Percentiles rank a stretch among this genome's conserved stretches.
Evolutionary conservation across 1,140 invertebrate genomes (phyloP).

Genomic region (Cotesia vestalis): DNA sequence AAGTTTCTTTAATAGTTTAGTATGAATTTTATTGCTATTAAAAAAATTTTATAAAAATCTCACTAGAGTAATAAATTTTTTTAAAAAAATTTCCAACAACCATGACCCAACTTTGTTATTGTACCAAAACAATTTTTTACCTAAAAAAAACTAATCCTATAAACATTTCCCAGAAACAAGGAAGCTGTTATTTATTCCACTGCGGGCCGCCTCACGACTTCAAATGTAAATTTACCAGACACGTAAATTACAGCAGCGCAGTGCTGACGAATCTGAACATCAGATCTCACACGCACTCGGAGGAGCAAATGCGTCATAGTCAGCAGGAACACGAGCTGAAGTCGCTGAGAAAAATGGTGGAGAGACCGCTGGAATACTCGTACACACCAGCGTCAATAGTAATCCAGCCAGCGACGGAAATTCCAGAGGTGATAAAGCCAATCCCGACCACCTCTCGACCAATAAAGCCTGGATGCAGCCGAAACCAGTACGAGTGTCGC

Average conservation of each 20-base stretch:
- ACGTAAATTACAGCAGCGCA: constrained; percentile 89
- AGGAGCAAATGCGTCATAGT: constrained; percentile 75
- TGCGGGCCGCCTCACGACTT: constrained; percentile 89
- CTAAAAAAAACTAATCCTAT: neutral
- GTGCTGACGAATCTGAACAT: constrained; percentile 72
- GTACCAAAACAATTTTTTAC: neutral
- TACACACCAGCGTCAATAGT: constrained; percentile 47
- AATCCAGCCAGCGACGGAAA: constrained; percentile 40
- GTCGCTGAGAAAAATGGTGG: constrained; percentile 68
- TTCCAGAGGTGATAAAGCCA: constrained; percentile 33
- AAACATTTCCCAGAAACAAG: constrained; percentile 73
- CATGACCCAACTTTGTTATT: too few relatives aligned
- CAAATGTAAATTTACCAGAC: constrained; percentile 90
- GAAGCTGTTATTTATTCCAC: constrained; percentile 91
- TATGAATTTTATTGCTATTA: too few relatives aligned
- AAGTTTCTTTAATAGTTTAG: too few relatives aligned
- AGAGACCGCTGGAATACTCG: constrained; percentile 49
- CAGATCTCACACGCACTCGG: constrained; percentile 71
- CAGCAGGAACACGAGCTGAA: constrained; percentile 85
- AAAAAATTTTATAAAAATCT: too few relatives aligned
- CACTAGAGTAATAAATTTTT: too few relatives aligned
- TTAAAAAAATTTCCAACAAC: too few relatives aligned
- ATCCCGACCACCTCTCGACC: constrained; percentile 46
- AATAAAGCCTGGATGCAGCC: constrained; percentile 69
- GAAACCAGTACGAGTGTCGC: constrained; percentile 88